Conservation (phyloP, 2,888 invertebrate species). For the Furcula furcula region DNA sequence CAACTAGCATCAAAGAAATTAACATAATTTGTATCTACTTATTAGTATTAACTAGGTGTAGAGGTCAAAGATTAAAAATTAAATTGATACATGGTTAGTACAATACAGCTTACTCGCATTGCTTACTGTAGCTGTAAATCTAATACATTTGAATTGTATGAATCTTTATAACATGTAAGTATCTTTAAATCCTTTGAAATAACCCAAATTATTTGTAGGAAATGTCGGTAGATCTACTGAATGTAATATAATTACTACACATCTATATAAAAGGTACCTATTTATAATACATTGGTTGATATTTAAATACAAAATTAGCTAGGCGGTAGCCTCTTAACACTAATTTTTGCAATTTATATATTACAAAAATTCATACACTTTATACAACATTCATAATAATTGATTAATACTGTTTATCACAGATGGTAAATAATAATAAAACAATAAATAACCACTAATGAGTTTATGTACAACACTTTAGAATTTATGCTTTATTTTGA, state of each 20-base stretch:
- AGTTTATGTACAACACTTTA: slow-evolving; percentile 73
- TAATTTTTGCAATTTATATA: too few relatives aligned
- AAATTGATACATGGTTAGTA: too few relatives aligned
- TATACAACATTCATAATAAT: slow-evolving; percentile 37
- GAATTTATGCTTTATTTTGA: slow-evolving; percentile 73
- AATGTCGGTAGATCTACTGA: too few relatives aligned
- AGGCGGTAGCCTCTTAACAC: too few relatives aligned
- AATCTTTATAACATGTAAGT: slow-evolving; percentile 15
- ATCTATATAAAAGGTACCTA: too few relatives aligned
- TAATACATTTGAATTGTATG: slow-evolving; percentile 6
- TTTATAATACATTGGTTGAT: too few relatives aligned
- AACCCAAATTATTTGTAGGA: too few relatives aligned
- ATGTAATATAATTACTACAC: too few relatives aligned
- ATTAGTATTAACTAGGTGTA: slow-evolving; percentile 16
- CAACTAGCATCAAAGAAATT: slow-evolving; percentile 21
- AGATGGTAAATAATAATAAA: slow-evolving; percentile 53
- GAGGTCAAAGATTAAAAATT: slow-evolving; percentile 13
- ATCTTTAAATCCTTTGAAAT: too few relatives aligned
- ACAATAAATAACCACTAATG: slow-evolving; percentile 41
- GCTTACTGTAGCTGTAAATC: slow-evolving; percentile 12
- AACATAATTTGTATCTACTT: too few relatives aligned
- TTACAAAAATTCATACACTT: slow-evolving; percentile 16
- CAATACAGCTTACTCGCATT: too few relatives aligned
- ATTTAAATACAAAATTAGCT: too few relatives aligned
- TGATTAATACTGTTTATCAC: slow-evolving; percentile 59